phyloP scores from a whole-genome alignment of 2,888 invertebrate species.

The Plusia festucae region DNA sequence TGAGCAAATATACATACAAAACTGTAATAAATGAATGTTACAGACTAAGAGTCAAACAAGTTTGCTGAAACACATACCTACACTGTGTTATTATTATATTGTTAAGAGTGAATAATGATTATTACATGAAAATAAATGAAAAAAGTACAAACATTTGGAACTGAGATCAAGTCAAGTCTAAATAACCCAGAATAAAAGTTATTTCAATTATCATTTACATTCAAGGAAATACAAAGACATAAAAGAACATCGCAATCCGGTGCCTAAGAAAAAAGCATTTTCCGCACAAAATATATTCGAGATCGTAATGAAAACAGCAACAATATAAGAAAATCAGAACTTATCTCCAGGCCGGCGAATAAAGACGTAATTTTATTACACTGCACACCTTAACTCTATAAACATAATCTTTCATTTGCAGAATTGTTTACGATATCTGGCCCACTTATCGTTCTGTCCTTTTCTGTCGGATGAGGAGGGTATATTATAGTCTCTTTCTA shows the following conservation, averaged over 20 bases:
- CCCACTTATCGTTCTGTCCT: constrained; percentile 61
- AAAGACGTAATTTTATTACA: constrained; percentile 84
- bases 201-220: constrained; percentile 2
- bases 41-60: neutral
- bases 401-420: constrained; percentile 88
- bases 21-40: constrained; percentile 24
- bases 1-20: constrained; percentile 29
- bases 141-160: neutral
- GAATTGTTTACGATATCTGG: constrained; percentile 80
- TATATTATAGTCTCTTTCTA: constrained; percentile 62
- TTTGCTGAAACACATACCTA: neutral
- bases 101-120: neutral
- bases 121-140: neutral
- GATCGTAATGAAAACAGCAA: constrained; percentile 52
- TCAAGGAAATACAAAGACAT: neutral
- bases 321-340: constrained; percentile 72
- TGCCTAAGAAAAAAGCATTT: constrained; percentile 31
- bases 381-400: constrained; percentile 85
- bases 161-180: constrained; percentile 4
- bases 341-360: constrained; percentile 72
- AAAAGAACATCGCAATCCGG: constrained; percentile 10
- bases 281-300: constrained; percentile 45
- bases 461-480: constrained; percentile 44
- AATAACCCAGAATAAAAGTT: constrained; percentile 2
- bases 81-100: neutral